Percentiles rank a stretch among this genome's conserved stretches.
These are phyloP conservation scores for Betta splendens DNA, from an alignment of 2,797 vertebrate species.

Conservation along the genomic window DNA sequence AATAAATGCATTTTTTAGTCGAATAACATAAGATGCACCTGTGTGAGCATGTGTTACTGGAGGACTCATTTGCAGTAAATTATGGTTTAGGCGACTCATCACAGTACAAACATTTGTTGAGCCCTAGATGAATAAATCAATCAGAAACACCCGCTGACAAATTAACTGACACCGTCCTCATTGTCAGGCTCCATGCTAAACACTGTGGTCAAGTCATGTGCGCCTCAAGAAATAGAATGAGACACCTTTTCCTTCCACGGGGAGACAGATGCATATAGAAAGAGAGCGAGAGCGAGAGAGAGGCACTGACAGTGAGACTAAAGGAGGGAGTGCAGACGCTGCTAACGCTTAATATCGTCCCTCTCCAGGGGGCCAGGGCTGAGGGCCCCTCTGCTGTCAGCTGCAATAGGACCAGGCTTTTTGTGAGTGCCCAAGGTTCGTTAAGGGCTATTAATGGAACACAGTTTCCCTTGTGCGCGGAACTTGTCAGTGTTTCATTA, in stretches of 20 bases:
- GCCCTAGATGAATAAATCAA: constrained; percentile 73
- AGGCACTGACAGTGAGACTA: constrained; percentile 42
- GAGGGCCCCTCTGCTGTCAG: constrained; percentile 76
- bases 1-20: constrained; percentile 9
- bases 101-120: constrained; percentile 72
- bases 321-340: constrained; percentile 64
- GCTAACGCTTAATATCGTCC: constrained; percentile 79
- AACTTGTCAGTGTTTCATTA: constrained; percentile 83
- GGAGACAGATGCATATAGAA: constrained; percentile 56
- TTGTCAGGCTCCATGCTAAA: constrained; percentile 58
- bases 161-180: constrained; percentile 66
- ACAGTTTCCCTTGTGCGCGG: constrained; percentile 72
- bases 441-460: constrained; percentile 82
- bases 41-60: constrained; percentile 31
- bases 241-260: constrained; percentile 69
- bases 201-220: constrained; percentile 64
- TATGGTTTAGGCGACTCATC: constrained; percentile 64
- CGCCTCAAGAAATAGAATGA: constrained; percentile 69
- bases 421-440: constrained; percentile 77
- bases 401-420: constrained; percentile 75
- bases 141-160: constrained; percentile 68
- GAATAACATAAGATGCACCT: neutral
- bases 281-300: constrained; percentile 9
- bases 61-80: constrained; percentile 64
- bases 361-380: constrained; percentile 75